phyloP scores from a whole-genome alignment of 2,113 vertebrate species.

The Entomyzon cyanotis region DNA sequence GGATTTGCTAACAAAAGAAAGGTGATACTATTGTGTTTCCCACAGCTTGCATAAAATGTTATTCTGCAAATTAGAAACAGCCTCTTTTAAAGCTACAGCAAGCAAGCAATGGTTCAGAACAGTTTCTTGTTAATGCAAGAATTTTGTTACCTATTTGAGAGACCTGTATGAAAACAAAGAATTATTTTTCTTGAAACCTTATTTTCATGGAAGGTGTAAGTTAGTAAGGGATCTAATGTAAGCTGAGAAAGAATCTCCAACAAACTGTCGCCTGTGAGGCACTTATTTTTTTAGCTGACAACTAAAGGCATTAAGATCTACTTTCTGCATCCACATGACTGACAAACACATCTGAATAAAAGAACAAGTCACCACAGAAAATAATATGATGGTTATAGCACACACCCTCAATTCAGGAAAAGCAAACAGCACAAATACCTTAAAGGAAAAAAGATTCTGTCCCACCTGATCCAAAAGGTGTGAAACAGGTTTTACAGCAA shows the following conservation, averaged over 20 bases:
- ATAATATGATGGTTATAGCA: neutral
- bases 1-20: slow-evolving; percentile 60
- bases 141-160: neutral
- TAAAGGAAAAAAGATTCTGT: neutral
- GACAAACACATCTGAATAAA: neutral
- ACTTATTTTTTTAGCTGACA: neutral
- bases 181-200: neutral
- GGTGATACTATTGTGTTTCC: slow-evolving; percentile 41
- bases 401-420: neutral
- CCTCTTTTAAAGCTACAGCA: neutral
- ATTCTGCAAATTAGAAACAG: slow-evolving; percentile 39
- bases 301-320: neutral
- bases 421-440: neutral
- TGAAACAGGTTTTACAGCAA: neutral
- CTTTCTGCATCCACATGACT: neutral
- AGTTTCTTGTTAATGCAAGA: neutral
- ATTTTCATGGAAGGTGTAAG: neutral
- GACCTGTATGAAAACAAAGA: neutral
- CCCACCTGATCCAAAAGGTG: neutral
- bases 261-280: neutral
- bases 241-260: neutral
- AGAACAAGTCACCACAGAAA: neutral
- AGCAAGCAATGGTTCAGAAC: neutral
- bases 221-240: neutral
- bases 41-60: neutral